phyloP scores from a whole-genome alignment of 53 echinoderm and acorn worm species.

The Holothuria leucospilota region DNA sequence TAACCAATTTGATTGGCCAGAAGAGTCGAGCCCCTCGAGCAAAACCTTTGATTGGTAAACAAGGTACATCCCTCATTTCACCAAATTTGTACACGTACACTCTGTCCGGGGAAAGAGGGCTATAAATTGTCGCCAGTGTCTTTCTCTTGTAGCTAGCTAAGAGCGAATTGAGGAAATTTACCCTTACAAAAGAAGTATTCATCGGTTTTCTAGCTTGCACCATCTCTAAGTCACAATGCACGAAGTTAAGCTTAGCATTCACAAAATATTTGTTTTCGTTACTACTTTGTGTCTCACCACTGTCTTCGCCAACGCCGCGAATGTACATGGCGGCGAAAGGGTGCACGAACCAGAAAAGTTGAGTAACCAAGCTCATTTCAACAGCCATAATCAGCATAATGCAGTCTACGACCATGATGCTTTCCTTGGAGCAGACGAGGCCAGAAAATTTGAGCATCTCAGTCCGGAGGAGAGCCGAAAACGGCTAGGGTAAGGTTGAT shows the following conservation, averaged over 20 bases:
- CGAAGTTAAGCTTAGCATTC: neutral
- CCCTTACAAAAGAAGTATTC: neutral
- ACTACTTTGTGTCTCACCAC: conserved; percentile 33
- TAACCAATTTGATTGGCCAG: neutral
- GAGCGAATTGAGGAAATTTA: no score
- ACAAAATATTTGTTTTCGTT: conserved; percentile 6
- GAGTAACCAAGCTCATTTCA: conserved; percentile 78
- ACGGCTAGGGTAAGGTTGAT: conserved; percentile 70
- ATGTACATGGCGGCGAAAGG: conserved; percentile 55
- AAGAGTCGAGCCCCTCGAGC: conserved; percentile 7
- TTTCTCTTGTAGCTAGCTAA: no score
- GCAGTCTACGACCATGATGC: conserved; percentile 94
- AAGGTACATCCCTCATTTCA: neutral
- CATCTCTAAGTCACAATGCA: neutral
- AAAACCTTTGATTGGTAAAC: conserved; percentile 17
- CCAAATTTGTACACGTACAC: conserved; percentile 4
- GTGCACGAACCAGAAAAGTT: conserved; percentile 80
- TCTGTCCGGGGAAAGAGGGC: neutral
- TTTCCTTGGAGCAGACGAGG: conserved; percentile 91
- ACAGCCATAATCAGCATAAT: conserved; percentile 79
- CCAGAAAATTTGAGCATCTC: conserved; percentile 83
- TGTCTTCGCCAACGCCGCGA: conserved; percentile 60
- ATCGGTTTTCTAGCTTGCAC: neutral
- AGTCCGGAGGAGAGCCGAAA: conserved; percentile 87
- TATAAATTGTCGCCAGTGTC: neutral